These are phyloP conservation scores for Odontamblyopus lacepedii DNA, from an alignment of 2,797 vertebrate species.

Conservation along the genomic window DNA sequence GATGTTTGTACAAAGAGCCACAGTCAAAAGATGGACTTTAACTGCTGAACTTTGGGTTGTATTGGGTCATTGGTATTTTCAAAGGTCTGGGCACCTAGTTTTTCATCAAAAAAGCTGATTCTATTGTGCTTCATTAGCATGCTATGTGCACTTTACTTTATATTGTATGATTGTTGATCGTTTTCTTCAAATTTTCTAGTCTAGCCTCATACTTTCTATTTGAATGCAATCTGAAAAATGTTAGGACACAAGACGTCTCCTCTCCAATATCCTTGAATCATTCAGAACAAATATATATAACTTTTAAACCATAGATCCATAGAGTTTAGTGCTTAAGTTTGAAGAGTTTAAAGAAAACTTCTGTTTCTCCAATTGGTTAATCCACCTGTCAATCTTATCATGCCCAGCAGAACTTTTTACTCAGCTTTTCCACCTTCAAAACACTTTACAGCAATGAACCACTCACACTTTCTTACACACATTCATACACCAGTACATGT, in stretches of 20 bases:
- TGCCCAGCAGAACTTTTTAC: no score
- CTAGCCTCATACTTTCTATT: background rate
- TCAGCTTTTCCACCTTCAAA: no score
- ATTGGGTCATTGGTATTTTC: background rate
- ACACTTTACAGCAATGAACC: no score
- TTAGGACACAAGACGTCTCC: no score
- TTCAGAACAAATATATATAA: no score
- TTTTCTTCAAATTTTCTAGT: background rate
- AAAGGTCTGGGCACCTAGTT: background rate
- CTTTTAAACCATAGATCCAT: no score
- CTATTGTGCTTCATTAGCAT: background rate
- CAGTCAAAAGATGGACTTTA: background rate
- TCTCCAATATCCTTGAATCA: no score
- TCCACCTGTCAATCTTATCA: no score
- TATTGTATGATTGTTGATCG: background rate
- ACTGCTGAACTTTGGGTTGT: background rate
- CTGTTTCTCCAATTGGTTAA: background rate
- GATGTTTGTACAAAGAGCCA: conserved; percentile 19
- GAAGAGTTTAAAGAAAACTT: background rate
- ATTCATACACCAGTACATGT: no score
- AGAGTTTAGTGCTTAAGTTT: no score
- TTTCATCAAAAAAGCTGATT: background rate
- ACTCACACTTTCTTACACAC: no score
- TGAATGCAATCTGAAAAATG: background rate
- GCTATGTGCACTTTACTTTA: background rate